Evolutionary conservation across 1,140 invertebrate genomes (phyloP).

Genomic region (Brachionus angularis): DNA sequence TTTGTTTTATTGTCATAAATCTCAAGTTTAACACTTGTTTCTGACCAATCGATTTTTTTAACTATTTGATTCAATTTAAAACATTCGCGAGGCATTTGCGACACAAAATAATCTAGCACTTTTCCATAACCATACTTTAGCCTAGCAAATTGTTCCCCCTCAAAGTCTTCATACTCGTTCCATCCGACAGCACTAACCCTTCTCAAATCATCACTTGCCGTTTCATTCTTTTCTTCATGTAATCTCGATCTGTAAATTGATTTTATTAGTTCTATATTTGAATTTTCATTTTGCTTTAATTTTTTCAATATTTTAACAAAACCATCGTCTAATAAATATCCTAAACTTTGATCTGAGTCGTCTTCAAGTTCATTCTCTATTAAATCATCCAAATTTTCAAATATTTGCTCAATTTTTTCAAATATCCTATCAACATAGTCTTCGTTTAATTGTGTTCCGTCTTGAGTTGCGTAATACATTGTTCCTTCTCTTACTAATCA

Average conservation of each 20-base stretch:
- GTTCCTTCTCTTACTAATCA: not conserved
- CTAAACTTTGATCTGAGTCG: slow-evolving; percentile 30
- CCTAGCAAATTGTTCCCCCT: slow-evolving; percentile 20
- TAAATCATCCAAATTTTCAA: slow-evolving; percentile 38
- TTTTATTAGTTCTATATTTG: slow-evolving; percentile 16
- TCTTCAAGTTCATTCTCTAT: slow-evolving; percentile 41
- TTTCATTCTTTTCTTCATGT: slow-evolving; percentile 35
- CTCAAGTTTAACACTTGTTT: not conserved
- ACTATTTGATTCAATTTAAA: slow-evolving; percentile 12
- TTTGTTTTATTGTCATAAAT: not conserved
- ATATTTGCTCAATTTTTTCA: slow-evolving; percentile 35
- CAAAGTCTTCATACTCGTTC: slow-evolving; percentile 42
- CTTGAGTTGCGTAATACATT: slow-evolving; percentile 14
- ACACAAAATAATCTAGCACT: slow-evolving; percentile 9
- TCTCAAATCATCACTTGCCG: slow-evolving; percentile 16
- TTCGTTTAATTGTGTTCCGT: not conserved
- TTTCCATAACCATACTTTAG: slow-evolving; percentile 14
- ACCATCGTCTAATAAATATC: slow-evolving; percentile 22
- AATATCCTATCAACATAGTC: slow-evolving; percentile 33
- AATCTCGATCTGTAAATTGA: slow-evolving; percentile 19
- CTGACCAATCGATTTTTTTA: slow-evolving; percentile 19
- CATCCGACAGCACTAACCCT: slow-evolving; percentile 23
- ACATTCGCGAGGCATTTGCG: not conserved
- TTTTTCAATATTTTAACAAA: slow-evolving; percentile 30
- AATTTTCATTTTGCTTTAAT: slow-evolving; percentile 6